phyloP scores from a whole-genome alignment of 2,113 vertebrate genomes.

The Noctilio leporinus region DNA sequence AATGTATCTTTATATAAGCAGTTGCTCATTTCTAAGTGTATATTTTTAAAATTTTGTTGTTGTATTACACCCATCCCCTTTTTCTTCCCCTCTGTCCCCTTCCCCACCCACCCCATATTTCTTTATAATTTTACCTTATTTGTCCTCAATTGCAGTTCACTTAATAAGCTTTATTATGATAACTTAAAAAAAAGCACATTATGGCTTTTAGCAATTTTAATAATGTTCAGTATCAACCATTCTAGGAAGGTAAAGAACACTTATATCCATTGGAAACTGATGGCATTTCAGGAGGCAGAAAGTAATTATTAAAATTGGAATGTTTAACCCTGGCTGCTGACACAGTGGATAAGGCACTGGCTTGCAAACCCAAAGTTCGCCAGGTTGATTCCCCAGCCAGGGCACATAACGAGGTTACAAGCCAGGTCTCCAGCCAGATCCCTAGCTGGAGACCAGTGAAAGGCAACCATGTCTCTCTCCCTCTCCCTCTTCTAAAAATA shows the following conservation, averaged over 20 bases:
- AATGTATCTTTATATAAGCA: not conserved
- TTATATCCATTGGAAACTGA: constrained; percentile 62
- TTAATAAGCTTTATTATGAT: not conserved
- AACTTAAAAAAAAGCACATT: not conserved
- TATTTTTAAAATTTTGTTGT: too few relatives aligned
- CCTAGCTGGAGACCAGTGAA: too few relatives aligned
- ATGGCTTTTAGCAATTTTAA: constrained; percentile 63
- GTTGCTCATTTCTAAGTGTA: not conserved
- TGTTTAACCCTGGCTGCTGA: not conserved
- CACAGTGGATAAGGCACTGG: too few relatives aligned
- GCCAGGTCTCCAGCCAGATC: too few relatives aligned
- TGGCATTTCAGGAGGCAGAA: constrained; percentile 62
- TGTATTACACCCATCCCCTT: too few relatives aligned
- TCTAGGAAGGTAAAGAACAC: constrained; percentile 65
- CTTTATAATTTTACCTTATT: not conserved
- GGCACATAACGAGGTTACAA: too few relatives aligned
- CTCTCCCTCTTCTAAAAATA: too few relatives aligned
- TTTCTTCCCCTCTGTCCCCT: too few relatives aligned
- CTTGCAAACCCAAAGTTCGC: too few relatives aligned
- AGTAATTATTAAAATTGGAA: constrained; percentile 66
- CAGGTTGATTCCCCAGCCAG: too few relatives aligned
- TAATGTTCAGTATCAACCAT: constrained; percentile 57
- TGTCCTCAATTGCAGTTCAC: not conserved
- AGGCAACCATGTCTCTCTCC: too few relatives aligned
- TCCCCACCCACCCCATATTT: too few relatives aligned